Evolutionary conservation across 2,113 vertebrate species (phyloP).

Genomic region (Scomber scombrus): DNA sequence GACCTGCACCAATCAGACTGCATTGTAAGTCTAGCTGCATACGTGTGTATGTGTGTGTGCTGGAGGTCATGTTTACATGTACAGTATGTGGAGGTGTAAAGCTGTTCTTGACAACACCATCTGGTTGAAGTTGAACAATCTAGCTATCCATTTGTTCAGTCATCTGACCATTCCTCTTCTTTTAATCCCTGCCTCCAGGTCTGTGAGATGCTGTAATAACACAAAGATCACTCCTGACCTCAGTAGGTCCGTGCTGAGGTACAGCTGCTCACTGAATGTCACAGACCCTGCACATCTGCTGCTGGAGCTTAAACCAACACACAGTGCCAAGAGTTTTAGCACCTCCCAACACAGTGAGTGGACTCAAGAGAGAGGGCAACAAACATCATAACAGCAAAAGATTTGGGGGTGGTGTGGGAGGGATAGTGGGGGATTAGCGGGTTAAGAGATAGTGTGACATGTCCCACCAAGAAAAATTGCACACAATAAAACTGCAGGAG

Average conservation of each 20-base stretch:
- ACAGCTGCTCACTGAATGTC: conserved; percentile 71
- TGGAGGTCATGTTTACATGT: no score
- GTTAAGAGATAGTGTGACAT: not conserved
- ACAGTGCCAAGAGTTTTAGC: conserved; percentile 53
- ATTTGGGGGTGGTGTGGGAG: not conserved
- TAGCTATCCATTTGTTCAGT: not conserved
- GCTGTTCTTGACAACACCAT: not conserved
- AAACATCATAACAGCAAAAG: no score
- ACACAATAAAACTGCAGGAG: conserved; percentile 6
- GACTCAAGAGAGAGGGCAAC: not conserved
- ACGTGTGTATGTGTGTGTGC: not conserved
- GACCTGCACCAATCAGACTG: conserved; percentile 32
- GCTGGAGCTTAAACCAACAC: conserved; percentile 62
- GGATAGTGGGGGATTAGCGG: no score
- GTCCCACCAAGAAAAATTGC: conserved; percentile 19
- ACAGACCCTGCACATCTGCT: conserved; percentile 40
- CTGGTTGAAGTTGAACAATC: not conserved
- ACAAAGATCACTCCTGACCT: not conserved
- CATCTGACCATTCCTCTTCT: not conserved
- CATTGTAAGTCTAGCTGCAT: conserved; percentile 48
- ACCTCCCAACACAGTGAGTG: conserved; percentile 71
- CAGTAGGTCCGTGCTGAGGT: conserved; percentile 33
- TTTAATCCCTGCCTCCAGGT: conserved; percentile 24
- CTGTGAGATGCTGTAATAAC: conserved; percentile 53
- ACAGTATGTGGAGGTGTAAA: no score